Percentiles rank a stretch among this genome's conserved stretches.
These are phyloP conservation scores for Mionectes macconnelli DNA, from an alignment of 2,113 vertebrate species.

Conservation along the genomic window DNA sequence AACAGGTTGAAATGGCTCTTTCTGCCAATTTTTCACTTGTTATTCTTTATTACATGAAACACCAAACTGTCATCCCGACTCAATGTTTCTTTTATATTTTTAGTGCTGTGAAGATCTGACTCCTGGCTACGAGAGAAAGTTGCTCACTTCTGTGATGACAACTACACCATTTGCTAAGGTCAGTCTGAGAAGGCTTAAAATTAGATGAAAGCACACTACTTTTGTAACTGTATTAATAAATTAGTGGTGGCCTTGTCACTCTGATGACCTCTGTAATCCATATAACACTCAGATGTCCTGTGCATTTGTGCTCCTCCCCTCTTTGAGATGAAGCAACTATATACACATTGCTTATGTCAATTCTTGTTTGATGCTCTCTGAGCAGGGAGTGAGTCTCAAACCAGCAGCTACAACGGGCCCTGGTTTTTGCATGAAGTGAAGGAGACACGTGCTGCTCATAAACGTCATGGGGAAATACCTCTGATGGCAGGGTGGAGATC, in stretches of 20 bases:
- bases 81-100: not conserved
- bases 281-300: not conserved
- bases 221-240: not conserved
- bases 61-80: slow-evolving; percentile 13
- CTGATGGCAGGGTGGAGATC: not conserved
- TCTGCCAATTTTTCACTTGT: not conserved
- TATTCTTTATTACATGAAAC: not conserved
- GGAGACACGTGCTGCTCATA: not conserved
- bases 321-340: not conserved
- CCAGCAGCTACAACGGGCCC: not conserved
- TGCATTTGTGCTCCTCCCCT: not conserved
- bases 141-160: not conserved
- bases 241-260: not conserved
- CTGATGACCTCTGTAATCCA: not conserved
- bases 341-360: accelerated
- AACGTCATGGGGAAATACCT: not conserved
- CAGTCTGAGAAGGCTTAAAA: not conserved
- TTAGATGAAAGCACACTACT: not conserved
- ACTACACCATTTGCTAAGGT: not conserved
- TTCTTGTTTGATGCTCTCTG: not conserved
- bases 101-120: not conserved
- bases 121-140: not conserved
- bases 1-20: not conserved
- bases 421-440: not conserved
- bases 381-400: not conserved